Evolutionary conservation across 2,113 vertebrate genomes (phyloP).

Genomic region (Chionis minor): DNA sequence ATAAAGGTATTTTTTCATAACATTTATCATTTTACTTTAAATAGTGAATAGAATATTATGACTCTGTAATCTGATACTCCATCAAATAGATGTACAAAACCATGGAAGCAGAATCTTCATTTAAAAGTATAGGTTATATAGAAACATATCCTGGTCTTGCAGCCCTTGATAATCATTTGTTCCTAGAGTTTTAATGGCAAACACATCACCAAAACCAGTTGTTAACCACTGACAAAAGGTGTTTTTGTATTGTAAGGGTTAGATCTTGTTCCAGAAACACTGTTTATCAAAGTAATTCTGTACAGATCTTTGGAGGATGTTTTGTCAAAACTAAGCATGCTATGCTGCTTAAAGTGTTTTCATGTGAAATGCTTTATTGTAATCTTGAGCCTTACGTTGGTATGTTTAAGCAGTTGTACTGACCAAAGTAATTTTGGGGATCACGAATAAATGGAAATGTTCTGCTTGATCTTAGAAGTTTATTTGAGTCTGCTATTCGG

Average conservation of each 20-base stretch:
- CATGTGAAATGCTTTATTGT: constrained; percentile 76
- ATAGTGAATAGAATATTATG: constrained; percentile 58
- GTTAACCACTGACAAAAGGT: constrained; percentile 21
- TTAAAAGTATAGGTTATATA: constrained; percentile 3
- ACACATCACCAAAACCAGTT: constrained; percentile 22
- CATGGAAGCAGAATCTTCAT: constrained; percentile 58
- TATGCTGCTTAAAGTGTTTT: constrained; percentile 74
- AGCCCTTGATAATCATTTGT: constrained; percentile 2
- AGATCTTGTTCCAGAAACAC: constrained; percentile 15
- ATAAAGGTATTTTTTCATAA: constrained; percentile 56
- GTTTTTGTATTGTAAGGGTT: constrained; percentile 17
- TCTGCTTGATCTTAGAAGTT: constrained; percentile 58
- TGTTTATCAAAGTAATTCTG: constrained; percentile 30
- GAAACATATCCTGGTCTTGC: background rate
- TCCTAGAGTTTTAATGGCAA: constrained; percentile 23
- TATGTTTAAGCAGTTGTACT: constrained; percentile 64
- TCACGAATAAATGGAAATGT: constrained; percentile 75
- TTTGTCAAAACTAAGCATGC: constrained; percentile 73
- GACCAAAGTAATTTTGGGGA: constrained; percentile 71
- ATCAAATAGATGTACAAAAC: constrained; percentile 42
- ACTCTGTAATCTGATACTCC: constrained; percentile 56
- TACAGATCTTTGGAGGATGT: constrained; percentile 43
- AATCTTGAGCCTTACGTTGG: constrained; percentile 73
- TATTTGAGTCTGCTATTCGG: background rate
- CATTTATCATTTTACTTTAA: constrained; percentile 66